These are phyloP conservation scores for Lutjanus erythropterus DNA, from an alignment of 2,113 vertebrate species.

Conservation along the genomic window DNA sequence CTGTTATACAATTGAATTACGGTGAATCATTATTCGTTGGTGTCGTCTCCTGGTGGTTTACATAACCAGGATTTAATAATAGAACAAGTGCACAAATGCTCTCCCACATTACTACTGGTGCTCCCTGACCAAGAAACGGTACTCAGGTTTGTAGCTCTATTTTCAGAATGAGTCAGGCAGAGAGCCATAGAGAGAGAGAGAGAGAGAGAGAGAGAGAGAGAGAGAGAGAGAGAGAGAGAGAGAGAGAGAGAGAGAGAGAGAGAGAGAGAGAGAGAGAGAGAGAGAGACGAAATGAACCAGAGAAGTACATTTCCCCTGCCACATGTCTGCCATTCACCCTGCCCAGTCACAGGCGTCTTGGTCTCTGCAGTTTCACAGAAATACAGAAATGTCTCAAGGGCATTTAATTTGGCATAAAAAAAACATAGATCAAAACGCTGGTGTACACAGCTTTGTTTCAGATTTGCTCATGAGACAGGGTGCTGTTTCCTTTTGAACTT, in stretches of 20 bases:
- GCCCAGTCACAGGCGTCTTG: conserved; percentile 46
- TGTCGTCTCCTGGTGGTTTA: conserved; percentile 66
- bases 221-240: conserved; percentile 11
- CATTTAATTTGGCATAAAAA: conserved; percentile 65
- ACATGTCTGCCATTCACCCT: conserved; percentile 64
- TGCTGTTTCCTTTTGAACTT: conserved; percentile 51
- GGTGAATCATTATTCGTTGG: conserved; percentile 68
- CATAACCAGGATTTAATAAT: conserved; percentile 77
- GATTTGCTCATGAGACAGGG: conserved; percentile 56
- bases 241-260: conserved; percentile 14
- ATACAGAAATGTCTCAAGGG: conserved; percentile 49
- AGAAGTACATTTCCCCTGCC: conserved; percentile 65
- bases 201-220: conserved; percentile 18
- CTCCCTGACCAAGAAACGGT: conserved; percentile 60
- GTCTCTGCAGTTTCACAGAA: conserved; percentile 58
- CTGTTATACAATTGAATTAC: conserved; percentile 67
- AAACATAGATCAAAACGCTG: conserved; percentile 58
- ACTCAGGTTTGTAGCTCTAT: conserved; percentile 67
- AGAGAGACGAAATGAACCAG: conserved; percentile 66
- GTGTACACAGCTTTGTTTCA: conserved; percentile 62
- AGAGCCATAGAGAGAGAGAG: conserved; percentile 21
- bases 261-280: conserved; percentile 23
- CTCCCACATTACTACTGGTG: conserved; percentile 64
- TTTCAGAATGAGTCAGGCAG: conserved; percentile 60
- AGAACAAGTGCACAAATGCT: conserved; percentile 55